These are phyloP conservation scores for Steatocranus sp. DNA, from an alignment of 2,797 vertebrate genomes.

Conservation along the genomic window DNA sequence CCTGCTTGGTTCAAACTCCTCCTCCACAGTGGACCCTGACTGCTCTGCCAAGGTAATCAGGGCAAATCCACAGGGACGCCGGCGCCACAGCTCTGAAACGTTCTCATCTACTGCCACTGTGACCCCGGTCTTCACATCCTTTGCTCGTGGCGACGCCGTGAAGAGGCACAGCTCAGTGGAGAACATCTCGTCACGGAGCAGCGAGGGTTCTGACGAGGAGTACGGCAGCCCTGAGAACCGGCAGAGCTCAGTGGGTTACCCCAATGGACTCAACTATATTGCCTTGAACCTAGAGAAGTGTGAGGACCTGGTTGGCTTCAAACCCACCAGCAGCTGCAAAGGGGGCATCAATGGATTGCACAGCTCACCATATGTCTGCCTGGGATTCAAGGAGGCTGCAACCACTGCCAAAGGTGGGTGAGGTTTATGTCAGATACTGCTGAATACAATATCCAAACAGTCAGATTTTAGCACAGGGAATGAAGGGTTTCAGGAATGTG, in stretches of 20 bases:
- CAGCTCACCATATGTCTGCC: constrained; percentile 64
- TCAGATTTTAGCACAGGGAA: neutral
- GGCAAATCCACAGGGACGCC: constrained; percentile 83
- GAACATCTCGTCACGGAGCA: constrained; percentile 84
- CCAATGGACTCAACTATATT: constrained; percentile 87
- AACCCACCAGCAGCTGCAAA: constrained; percentile 70
- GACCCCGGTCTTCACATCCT: constrained; percentile 81
- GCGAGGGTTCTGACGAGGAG: constrained; percentile 71
- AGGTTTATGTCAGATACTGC: neutral
- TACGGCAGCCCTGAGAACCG: constrained; percentile 75
- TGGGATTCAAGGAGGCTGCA: constrained; percentile 72
- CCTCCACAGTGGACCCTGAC: constrained; percentile 64
- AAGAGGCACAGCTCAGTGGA: constrained; percentile 83
- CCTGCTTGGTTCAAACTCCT: constrained; percentile 50
- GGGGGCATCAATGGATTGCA: constrained; percentile 70
- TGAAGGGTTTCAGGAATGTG: neutral
- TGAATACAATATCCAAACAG: neutral
- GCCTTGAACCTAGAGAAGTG: constrained; percentile 83
- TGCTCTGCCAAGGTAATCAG: constrained; percentile 86
- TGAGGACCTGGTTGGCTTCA: constrained; percentile 64
- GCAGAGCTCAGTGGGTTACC: constrained; percentile 78
- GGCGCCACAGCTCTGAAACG: constrained; percentile 88
- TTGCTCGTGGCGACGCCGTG: constrained; percentile 64
- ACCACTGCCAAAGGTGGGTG: constrained; percentile 74
- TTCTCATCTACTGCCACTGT: constrained; percentile 84